These are phyloP conservation scores for Cetoscarus ocellatus DNA, from an alignment of 2,797 vertebrate species.

Conservation along the genomic window DNA sequence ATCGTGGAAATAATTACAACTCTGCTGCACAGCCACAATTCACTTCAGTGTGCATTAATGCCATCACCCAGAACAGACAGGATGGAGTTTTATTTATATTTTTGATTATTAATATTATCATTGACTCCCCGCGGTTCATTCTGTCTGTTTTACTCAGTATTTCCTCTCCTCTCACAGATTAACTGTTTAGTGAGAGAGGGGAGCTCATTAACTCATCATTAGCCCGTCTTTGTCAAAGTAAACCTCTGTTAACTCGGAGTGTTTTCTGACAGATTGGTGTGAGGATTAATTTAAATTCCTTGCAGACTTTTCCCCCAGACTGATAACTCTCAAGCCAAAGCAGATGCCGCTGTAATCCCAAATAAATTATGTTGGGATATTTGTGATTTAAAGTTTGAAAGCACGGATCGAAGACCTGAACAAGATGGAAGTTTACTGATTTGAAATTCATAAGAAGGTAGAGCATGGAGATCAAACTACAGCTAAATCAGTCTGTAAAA, in stretches of 20 bases:
- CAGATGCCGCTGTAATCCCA: conserved; percentile 49
- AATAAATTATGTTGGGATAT: conserved; percentile 31
- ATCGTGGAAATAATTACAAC: conserved; percentile 64
- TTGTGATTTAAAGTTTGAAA: conserved; percentile 25
- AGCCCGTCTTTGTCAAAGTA: conserved; percentile 52
- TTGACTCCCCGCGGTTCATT: conserved; percentile 5
- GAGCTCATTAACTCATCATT: conserved; percentile 57
- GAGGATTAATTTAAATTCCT: conserved; percentile 49
- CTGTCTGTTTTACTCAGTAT: neutral
- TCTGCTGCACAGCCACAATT: conserved; percentile 5
- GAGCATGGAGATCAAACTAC: too few relatives aligned
- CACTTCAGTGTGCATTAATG: conserved; percentile 34
- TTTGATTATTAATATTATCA: neutral
- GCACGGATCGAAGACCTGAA: neutral
- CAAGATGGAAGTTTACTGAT: neutral
- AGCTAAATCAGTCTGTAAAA: too few relatives aligned
- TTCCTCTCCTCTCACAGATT: conserved; percentile 12
- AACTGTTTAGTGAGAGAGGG: conserved; percentile 39
- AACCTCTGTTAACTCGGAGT: conserved; percentile 39
- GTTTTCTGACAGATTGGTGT: conserved; percentile 51
- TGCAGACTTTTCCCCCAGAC: conserved; percentile 28
- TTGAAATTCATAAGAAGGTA: neutral
- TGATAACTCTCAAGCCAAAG: conserved; percentile 14
- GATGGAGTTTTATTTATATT: conserved; percentile 6
- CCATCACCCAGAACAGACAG: conserved; percentile 25